Conservation (phyloP, 2,797 vertebrate species). For the Podargus strigoides region DNA sequence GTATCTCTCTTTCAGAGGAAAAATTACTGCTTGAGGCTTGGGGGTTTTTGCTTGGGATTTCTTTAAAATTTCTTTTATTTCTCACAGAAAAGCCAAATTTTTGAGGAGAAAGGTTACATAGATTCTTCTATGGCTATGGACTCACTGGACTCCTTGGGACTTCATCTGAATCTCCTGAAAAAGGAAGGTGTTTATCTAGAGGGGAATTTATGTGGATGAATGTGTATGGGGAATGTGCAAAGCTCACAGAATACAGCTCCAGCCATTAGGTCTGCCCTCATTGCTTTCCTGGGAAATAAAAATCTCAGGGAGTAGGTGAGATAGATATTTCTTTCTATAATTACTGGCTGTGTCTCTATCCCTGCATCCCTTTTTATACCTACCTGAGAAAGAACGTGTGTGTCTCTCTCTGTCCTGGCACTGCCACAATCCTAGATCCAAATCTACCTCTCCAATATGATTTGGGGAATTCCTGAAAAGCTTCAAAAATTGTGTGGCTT, state of each 20-base stretch:
- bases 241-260: background rate
- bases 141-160: background rate
- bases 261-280: background rate
- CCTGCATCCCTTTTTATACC: background rate
- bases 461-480: background rate
- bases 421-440: background rate
- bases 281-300: background rate
- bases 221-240: background rate
- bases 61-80: background rate
- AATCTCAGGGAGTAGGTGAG: background rate
- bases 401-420: background rate
- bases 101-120: background rate
- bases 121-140: background rate
- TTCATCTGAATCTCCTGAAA: background rate
- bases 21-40: background rate
- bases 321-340: background rate
- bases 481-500: background rate
- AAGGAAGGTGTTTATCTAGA: background rate
- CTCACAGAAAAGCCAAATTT: background rate
- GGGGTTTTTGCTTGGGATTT: background rate
- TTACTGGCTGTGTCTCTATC: background rate
- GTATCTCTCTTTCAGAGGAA: background rate
- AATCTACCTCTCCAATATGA: background rate
- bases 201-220: background rate
- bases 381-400: background rate